Base-by-base conservation (phyloP, 2,113 vertebrate species). In the Poecilia latipinna region DNA sequence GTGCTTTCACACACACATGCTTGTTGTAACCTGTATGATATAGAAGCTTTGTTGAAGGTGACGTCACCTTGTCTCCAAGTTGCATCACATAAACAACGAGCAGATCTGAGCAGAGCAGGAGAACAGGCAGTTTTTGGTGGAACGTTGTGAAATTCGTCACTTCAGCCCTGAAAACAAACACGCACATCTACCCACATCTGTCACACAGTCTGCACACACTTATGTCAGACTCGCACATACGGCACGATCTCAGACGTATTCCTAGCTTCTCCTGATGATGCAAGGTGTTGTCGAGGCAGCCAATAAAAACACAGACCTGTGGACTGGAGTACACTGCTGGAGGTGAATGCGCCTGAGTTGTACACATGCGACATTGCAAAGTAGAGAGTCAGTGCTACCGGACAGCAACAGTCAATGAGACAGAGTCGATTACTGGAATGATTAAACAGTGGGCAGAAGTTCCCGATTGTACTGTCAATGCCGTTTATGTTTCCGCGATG, bases 21-120 rank as follows among this genome's bases (percentile, higher is more conserved):
- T 83, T 74, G 74, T 76, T 82, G 57, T 73, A 79, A 70, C 75
- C 42, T 75, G 68, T 33, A 42, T 15, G 77, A 88, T 74, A 48
- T 66, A 64, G 80, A 82, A 37, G 72, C 61, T 29, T 89, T 90
- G 89, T 91, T 88, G 87, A 82, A 67, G 69, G 80, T 91, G 91
- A 93, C 86, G 83, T 92, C 90, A 92, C 70, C 66, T 82, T 77
- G 91, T 94, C 92, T 93, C 92, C 83, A 93, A 78, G 78, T 90
- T 82, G 2, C 67, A 82, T 82, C 72, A 72, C 74, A 91, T 81
- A 91, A 93, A 93, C 93, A 93, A 76, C 60, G 61, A 35, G 13
- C 6, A 74, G 82, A 85, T 91, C 88, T 87, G 85, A 90, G 90
- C 83, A 54, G 78, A 80, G 82, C 39, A 10, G 62, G 44, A 76